Conservation (phyloP, 2,797 vertebrate genomes). For the Pyrocephalus nanus region DNA sequence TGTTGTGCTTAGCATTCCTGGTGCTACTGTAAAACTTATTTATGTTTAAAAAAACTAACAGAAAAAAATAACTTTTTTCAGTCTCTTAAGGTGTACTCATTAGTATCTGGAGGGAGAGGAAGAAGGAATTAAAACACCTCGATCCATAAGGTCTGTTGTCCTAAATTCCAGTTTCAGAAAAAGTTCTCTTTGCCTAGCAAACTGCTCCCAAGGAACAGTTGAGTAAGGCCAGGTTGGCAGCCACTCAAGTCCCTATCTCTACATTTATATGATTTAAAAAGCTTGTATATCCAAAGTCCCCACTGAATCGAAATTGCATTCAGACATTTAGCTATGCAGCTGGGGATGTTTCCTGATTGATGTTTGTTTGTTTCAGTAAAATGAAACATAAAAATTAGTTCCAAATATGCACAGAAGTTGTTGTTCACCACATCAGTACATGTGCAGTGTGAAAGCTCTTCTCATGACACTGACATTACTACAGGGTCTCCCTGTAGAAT, state of each 20-base stretch:
- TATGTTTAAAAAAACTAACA: not conserved
- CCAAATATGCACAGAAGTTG: constrained; percentile 61
- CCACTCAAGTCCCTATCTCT: constrained; percentile 42
- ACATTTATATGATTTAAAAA: constrained; percentile 46
- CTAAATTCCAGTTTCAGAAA: constrained; percentile 10
- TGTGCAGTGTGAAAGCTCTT: not conserved
- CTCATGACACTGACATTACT: not conserved
- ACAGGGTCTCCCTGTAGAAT: not conserved
- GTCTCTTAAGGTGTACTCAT: accelerated
- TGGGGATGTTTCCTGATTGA: constrained; percentile 46
- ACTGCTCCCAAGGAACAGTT: constrained; percentile 18
- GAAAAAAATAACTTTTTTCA: not conserved
- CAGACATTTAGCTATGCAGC: not conserved
- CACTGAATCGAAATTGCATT: constrained; percentile 34
- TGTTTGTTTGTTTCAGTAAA: constrained; percentile 52
- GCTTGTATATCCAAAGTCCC: constrained; percentile 33
- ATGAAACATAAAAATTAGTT: constrained; percentile 32
- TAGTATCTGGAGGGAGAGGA: not conserved
- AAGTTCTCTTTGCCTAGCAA: constrained; percentile 54
- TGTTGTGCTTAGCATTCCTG: not conserved
- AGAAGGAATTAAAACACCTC: not conserved
- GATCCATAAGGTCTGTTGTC: not conserved
- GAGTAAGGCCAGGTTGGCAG: constrained; percentile 53
- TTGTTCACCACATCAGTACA: not conserved
- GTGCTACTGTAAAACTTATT: not conserved